phyloP scores from a whole-genome alignment of 1,140 invertebrate genomes.

The Aphelinus certus region DNA sequence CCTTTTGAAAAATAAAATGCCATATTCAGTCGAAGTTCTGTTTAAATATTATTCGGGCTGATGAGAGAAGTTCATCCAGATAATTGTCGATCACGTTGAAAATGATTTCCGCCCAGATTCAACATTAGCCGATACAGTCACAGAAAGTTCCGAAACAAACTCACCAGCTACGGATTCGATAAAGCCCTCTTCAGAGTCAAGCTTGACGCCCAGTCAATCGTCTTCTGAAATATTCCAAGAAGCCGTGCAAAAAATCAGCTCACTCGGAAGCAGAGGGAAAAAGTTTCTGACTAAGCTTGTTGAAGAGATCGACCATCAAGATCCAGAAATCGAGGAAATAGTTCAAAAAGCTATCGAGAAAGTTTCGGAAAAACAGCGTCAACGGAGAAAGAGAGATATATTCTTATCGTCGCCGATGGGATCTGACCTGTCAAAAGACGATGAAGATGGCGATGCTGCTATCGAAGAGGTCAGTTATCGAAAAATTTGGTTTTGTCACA shows the following conservation, averaged over 20 bases:
- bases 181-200: neutral
- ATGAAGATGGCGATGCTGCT: conserved; percentile 70
- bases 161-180: neutral
- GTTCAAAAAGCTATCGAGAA: conserved; percentile 43
- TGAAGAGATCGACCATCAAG: conserved; percentile 52
- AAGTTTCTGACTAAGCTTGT: conserved; percentile 66
- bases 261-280: conserved; percentile 67
- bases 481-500: too few species aligned
- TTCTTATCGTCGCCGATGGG: conserved; percentile 59
- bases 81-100: too few species aligned
- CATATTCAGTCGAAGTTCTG: too few species aligned
- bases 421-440: conserved; percentile 66
- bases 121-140: neutral
- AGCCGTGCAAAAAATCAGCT: conserved; percentile 67
- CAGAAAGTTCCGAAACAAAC: neutral
- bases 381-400: conserved; percentile 52
- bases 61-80: too few species aligned
- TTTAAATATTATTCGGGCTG: too few species aligned
- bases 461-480: conserved; percentile 68
- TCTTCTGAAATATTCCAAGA: conserved; percentile 71
- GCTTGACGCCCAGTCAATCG: conserved; percentile 37
- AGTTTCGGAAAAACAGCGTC: conserved; percentile 40
- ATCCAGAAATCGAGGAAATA: conserved; percentile 37
- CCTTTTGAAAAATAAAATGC: too few species aligned
- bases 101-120: too few species aligned